phyloP scores from a whole-genome alignment of 2,797 vertebrate genomes.

The Hyperoplus lanceolatus region DNA sequence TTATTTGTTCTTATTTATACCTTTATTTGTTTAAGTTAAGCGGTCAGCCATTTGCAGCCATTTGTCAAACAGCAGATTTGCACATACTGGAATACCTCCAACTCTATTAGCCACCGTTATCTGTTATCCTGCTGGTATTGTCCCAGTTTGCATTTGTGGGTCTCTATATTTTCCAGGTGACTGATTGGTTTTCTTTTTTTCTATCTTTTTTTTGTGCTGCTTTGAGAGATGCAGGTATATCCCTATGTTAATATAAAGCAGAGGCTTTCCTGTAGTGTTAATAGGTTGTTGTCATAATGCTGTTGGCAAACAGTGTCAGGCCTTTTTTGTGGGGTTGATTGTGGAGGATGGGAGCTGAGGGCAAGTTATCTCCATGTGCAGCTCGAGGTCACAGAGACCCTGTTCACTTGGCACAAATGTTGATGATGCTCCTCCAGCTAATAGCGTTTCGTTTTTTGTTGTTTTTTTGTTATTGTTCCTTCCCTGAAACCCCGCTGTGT shows the following conservation, averaged over 20 bases:
- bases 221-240: constrained; percentile 21
- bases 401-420: constrained; percentile 27
- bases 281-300: constrained; percentile 31
- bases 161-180: constrained; percentile 31
- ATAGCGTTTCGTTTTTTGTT: constrained; percentile 38
- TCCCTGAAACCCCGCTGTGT: not conserved
- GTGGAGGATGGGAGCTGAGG: constrained; percentile 35
- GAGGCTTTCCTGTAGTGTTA: constrained; percentile 12
- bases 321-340: constrained; percentile 30
- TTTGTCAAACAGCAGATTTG: not conserved
- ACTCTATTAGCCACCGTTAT: constrained; percentile 14
- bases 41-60: not conserved
- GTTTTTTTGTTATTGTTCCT: constrained; percentile 13
- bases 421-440: constrained; percentile 5
- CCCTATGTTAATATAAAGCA: constrained; percentile 33
- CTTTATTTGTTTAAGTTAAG: not conserved
- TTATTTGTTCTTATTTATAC: not conserved
- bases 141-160: constrained; percentile 26
- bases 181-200: constrained; percentile 29
- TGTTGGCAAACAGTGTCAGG: constrained; percentile 29
- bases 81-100: constrained; percentile 35
- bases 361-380: constrained; percentile 30
- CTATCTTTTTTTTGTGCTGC: not conserved
- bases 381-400: constrained; percentile 23
- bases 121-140: constrained; percentile 41